A percentile compares a stretch with the other conserved stretches of the same genome.
Conservation (phyloP, 2,797 vertebrate genomes). For the Schizopygopsis pylzovi region DNA sequence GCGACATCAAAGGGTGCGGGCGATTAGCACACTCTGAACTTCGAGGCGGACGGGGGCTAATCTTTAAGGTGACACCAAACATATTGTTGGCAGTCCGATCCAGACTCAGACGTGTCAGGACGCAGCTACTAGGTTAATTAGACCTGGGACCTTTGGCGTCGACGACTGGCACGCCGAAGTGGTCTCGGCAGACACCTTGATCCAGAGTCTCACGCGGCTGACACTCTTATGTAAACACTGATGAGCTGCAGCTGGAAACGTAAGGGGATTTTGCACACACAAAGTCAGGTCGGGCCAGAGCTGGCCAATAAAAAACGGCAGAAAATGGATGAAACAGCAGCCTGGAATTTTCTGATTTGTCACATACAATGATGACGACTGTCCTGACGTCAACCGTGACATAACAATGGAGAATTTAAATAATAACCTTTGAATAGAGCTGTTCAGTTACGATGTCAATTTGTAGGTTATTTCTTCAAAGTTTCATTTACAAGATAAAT, state of each 20-base stretch:
- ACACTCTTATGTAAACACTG: neutral
- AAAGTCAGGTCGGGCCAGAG: neutral
- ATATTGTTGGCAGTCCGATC: conserved; percentile 61
- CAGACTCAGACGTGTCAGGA: conserved; percentile 56
- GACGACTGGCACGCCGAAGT: conserved; percentile 27
- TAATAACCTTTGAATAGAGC: neutral
- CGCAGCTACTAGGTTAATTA: conserved; percentile 60
- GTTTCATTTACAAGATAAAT: neutral
- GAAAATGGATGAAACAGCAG: neutral
- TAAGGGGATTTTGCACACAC: conserved; percentile 12
- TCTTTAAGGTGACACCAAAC: conserved; percentile 69
- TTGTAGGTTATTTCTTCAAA: neutral
- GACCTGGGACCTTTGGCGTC: conserved; percentile 49
- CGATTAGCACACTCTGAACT: conserved; percentile 64
- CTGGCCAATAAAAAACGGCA: neutral
- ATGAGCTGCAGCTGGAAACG: neutral
- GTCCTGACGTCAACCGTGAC: neutral
- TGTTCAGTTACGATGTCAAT: neutral
- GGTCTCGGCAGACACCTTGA: conserved; percentile 26
- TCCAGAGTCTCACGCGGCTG: neutral
- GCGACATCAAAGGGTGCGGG: conserved; percentile 66
- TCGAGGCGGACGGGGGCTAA: conserved; percentile 58
- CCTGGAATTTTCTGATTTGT: neutral
- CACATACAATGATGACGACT: neutral
- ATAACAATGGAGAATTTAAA: neutral